A percentile compares a stretch with the other conserved stretches of the same genome.
Conservation (phyloP, 1,140 invertebrate genomes). For the Orussus abietinus region DNA sequence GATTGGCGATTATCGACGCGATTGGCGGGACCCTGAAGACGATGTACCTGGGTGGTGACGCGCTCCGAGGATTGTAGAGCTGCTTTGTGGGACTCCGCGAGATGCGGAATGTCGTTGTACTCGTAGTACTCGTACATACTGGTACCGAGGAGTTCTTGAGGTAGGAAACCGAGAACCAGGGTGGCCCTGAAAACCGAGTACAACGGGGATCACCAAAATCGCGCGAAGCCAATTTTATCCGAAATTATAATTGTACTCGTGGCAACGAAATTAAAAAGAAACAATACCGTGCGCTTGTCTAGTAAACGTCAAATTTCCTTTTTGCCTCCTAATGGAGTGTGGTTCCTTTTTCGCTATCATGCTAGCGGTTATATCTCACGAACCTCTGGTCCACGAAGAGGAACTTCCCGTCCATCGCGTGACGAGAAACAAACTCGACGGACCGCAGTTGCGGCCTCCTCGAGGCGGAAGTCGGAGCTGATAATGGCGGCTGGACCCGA, state of each 20-base stretch:
- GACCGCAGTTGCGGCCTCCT: conserved; percentile 34
- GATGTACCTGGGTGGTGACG: conserved; percentile 64
- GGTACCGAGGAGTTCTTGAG: conserved; percentile 87
- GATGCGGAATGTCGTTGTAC: conserved; percentile 73
- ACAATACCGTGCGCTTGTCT: background rate
- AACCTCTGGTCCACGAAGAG: conserved; percentile 93
- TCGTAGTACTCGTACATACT: conserved; percentile 93
- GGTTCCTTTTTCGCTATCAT: too few species aligned
- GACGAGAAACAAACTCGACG: conserved; percentile 88
- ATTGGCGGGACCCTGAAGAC: too few species aligned
- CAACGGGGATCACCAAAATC: conserved; percentile 7
- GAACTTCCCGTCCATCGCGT: conserved; percentile 93
- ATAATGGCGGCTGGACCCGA: conserved; percentile 57
- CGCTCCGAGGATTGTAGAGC: conserved; percentile 65
- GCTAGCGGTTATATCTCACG: background rate
- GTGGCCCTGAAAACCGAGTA: conserved; percentile 66
- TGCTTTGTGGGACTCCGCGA: conserved; percentile 82
- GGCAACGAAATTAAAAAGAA: conserved; percentile 5
- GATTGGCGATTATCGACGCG: too few species aligned
- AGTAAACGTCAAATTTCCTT: conserved; percentile 1
- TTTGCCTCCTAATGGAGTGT: too few species aligned
- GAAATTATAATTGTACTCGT: conserved; percentile 1
- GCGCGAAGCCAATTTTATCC: conserved; percentile 7
- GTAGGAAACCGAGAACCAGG: conserved; percentile 82
- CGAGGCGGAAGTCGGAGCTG: conserved; percentile 24